Base-by-base conservation (phyloP, 2,797 vertebrate genomes). In the Coilia nasus region DNA sequence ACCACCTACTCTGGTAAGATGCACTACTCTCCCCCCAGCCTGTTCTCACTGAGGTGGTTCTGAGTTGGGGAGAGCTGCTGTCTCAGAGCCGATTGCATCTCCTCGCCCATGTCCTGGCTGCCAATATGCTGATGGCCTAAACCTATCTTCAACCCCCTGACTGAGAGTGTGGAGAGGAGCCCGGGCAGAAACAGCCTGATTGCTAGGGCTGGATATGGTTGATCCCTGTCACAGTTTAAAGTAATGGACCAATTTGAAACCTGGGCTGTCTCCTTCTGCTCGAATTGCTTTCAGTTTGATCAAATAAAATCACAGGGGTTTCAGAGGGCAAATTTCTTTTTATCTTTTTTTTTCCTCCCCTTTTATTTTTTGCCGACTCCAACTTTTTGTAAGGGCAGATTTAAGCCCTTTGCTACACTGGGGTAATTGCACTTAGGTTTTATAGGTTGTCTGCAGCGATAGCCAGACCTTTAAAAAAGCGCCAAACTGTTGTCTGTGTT, bases 171-270 rank as follows among this genome's bases (percentile, higher is more conserved):
- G n/a, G 7, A 64, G 10, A 12, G 62, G 62, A 11, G 23, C 62
- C n/a, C 25, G n/a, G 23, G 64, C 64, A 5, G 12, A 71, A 31
- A 3, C 25, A 71, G 64, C 12, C 64, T 31, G 64, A 71, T 71
- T 71, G 64, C 64, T 25, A 11, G 64, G 64, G 64, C 64, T 25
- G 64, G 64, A 67, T 28, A 67, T 31, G 64, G 64, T 25, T 67
- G 12, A 71, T 17, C 25, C 64, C 64, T 71, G 64, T 71, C 64
- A 71, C 28, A 28, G 12, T 71, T 71, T 71, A 71, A 71, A 71
- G 64, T 71, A 71, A 71, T 71, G 64, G 64, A 25, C 28, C 64
- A 71, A 71, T 71, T 15, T 71, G 25, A 71, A 15, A 35, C 12
- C 64, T 31, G 64, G 25, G 62, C 64, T 12, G 25, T 71, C 12